Evolutionary conservation across 2,113 vertebrate genomes (phyloP).

Genomic region (Holacanthus passer): DNA sequence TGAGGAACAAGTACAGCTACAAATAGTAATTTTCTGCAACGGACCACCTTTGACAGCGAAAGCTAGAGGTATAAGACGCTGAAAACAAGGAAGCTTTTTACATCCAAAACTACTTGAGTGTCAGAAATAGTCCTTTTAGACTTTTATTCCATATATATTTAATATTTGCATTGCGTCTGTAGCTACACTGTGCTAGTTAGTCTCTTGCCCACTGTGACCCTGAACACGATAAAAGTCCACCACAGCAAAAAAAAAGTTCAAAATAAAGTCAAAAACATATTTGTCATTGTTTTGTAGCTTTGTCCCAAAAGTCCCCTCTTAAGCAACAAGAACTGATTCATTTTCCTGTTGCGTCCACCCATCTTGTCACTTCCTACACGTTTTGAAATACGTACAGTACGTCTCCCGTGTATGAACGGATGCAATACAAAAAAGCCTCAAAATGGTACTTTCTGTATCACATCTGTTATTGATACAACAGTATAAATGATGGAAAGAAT

Average conservation of each 20-base stretch:
- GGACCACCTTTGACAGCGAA: background rate
- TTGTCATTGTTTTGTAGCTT: background rate
- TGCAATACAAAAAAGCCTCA: background rate
- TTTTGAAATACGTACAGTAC: background rate
- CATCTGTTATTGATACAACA: conserved; percentile 13
- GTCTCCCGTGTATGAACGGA: background rate
- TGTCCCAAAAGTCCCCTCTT: conserved; percentile 19
- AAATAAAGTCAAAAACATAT: background rate
- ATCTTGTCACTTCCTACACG: background rate
- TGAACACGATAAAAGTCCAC: too few relatives aligned
- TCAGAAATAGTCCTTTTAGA: too few relatives aligned
- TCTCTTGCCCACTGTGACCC: background rate
- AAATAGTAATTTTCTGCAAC: background rate
- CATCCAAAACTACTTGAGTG: background rate
- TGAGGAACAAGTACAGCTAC: background rate
- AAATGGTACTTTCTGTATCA: background rate
- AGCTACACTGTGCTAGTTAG: too few relatives aligned
- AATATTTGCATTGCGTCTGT: background rate
- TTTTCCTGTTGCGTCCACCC: background rate
- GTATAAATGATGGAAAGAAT: background rate
- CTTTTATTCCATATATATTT: background rate
- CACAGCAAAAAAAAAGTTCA: too few relatives aligned
- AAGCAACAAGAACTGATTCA: conserved; percentile 50
- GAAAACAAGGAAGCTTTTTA: background rate
- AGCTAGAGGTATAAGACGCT: background rate